A percentile compares a stretch with the other conserved stretches of the same genome.
phyloP scores from a whole-genome alignment of 2,113 vertebrate genomes.

The Mesembrinibis cayennensis region DNA sequence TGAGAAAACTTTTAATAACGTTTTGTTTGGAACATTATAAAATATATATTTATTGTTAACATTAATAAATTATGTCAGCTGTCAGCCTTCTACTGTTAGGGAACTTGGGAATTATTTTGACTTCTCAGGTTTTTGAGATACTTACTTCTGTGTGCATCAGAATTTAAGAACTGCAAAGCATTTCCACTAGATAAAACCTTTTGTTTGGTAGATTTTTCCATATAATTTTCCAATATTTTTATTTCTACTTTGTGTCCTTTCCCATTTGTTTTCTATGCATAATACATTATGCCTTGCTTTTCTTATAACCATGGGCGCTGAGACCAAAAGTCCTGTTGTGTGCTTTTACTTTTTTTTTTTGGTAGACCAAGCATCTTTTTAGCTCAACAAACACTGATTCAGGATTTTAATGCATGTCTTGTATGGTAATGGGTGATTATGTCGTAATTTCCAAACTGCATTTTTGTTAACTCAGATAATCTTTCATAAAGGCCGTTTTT shows the following conservation, averaged over 20 bases:
- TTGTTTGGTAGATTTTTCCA: neutral
- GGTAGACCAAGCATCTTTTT: conserved; percentile 10
- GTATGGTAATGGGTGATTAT: neutral
- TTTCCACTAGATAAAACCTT: neutral
- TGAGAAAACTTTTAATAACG: neutral
- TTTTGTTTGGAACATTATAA: neutral
- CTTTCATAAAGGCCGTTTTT: conserved; percentile 50
- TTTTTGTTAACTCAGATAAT: conserved; percentile 57
- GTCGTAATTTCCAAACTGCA: conserved; percentile 47
- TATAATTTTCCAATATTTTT: neutral
- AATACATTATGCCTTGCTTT: neutral
- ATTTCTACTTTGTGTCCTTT: neutral
- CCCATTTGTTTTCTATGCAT: neutral
- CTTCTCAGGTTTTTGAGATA: neutral
- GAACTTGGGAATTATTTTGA: neutral
- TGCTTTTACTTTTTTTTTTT: conserved; percentile 10
- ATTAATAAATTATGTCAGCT: neutral
- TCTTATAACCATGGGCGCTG: neutral
- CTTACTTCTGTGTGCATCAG: neutral
- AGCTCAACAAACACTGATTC: conserved; percentile 1
- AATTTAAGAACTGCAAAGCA: neutral
- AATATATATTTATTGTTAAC: neutral
- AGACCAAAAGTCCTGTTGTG: conserved; percentile 15
- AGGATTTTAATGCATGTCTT: conserved; percentile 50
- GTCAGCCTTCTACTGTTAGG: neutral